Evolutionary conservation across 1,140 invertebrate genomes (phyloP).

Genomic region (Oedothorax gibbosus): DNA sequence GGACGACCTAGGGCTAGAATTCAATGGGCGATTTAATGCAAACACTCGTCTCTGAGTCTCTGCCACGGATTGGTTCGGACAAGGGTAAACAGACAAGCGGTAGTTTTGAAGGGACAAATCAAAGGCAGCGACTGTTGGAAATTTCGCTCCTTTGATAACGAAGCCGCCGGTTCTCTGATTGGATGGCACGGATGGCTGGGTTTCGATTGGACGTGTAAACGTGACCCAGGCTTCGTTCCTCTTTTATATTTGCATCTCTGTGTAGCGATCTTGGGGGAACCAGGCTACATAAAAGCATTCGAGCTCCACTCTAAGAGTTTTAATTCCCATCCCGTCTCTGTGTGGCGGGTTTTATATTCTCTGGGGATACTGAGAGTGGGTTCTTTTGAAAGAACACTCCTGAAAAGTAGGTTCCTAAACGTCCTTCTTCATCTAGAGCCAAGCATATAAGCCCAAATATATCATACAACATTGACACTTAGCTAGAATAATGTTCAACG

Average conservation of each 20-base stretch:
- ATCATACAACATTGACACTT: no score
- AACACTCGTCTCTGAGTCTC: slow-evolving; percentile 36
- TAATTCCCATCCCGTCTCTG: slow-evolving; percentile 39
- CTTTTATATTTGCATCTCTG: slow-evolving; percentile 55
- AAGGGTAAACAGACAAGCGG: slow-evolving; percentile 54
- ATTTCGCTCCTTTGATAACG: slow-evolving; percentile 59
- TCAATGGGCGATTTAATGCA: slow-evolving; percentile 59
- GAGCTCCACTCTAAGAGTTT: slow-evolving; percentile 32
- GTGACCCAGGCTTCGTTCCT: slow-evolving; percentile 23
- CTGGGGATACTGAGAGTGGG: background rate
- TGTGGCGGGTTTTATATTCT: slow-evolving; percentile 40
- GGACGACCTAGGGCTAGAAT: slow-evolving; percentile 36
- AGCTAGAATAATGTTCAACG: no score
- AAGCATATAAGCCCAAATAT: no score
- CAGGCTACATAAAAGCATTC: slow-evolving; percentile 49
- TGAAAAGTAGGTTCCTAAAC: no score
- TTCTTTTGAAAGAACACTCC: no score
- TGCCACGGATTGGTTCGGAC: slow-evolving; percentile 57
- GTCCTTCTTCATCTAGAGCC: no score
- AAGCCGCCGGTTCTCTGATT: slow-evolving; percentile 51
- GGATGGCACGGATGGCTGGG: slow-evolving; percentile 44
- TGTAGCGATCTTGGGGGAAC: slow-evolving; percentile 40
- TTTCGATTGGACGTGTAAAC: slow-evolving; percentile 61
- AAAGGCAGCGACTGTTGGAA: slow-evolving; percentile 53
- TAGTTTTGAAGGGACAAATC: slow-evolving; percentile 60